Evolutionary conservation across 2,797 vertebrate species (phyloP), one percentile per base, ranked within the genome.

Genomic region (Poeciliopsis presidionis): DNA sequence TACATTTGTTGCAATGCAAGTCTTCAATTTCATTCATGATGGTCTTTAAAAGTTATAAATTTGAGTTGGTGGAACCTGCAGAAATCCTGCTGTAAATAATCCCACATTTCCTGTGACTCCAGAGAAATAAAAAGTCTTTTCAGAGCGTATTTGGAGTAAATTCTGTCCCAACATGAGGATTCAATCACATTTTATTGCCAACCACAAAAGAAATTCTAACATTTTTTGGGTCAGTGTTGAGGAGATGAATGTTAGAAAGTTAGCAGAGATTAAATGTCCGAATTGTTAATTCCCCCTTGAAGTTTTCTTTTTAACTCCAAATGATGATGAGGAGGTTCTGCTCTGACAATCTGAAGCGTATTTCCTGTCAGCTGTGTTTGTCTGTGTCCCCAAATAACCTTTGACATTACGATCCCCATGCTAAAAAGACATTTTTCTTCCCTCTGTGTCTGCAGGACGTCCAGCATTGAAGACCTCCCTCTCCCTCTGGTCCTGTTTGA

Each of bases 401-500:
- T 87, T 86, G 75, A 76, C 69, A 20, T 69, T 73, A 75, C 88
- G 86, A 82, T 90, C 39, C 36, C 0, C 33, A 53, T 57, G 72
- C 36, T 87, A 74, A 90, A 88, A 87, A 86, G 67, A 86, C 77
- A 73, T 84, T 75, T 90, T 28, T 89, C 71, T 81, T 86, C 47
- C 81, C 72, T 87, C 45, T 88, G 46, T 91, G 72, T 90, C 83
- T 81, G 67, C 63, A 76, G 93, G 93, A 88, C 87, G 1, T 89
- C 84, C 83, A 78, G 81, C 82, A 73, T 80, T 82, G 89, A 91
- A 72, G 85, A 72, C 88, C 84, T 85, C 87, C 88, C 84, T 79
- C 89, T 86, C 85, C 89, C 88, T 84, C 87, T 86, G 85, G 85
- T 82, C 84, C 88, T 80, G 86, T 88, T 92, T 90, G 91, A 90